Percentiles rank a stretch among this genome's conserved stretches.
Conservation (phyloP, 1,140 invertebrate species). For the Penaeus japonicus region DNA sequence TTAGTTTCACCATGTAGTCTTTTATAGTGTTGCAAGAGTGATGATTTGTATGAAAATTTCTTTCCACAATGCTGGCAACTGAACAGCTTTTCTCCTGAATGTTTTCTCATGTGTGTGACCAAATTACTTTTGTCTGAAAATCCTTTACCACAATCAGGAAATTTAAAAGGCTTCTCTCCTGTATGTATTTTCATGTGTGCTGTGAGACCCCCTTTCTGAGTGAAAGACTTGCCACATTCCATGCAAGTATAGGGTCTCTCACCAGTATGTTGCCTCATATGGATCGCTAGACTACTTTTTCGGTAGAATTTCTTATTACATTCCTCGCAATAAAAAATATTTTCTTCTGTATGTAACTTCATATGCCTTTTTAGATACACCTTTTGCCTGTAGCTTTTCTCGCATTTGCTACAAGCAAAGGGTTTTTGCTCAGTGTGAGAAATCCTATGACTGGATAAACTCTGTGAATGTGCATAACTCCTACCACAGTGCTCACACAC, state of each 20-base stretch:
- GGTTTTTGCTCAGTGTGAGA: neutral
- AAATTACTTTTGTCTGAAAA: neutral
- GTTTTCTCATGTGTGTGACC: neutral
- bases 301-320: too few species aligned
- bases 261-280: too few species aligned
- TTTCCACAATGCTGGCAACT: neutral
- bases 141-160: neutral
- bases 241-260: too few species aligned
- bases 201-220: neutral
- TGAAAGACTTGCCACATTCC: too few species aligned
- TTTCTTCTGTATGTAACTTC: neutral
- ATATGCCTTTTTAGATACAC: neutral
- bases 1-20: too few species aligned
- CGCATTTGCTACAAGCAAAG: neutral
- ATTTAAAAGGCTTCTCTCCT: neutral
- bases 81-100: neutral
- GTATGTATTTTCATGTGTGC: neutral
- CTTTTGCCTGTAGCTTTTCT: neutral
- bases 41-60: too few species aligned
- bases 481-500: neutral
- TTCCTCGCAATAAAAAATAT: neutral
- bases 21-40: too few species aligned
- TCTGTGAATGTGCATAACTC: neutral
- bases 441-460: too few species aligned
- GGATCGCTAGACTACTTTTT: too few species aligned